Conservation (phyloP, 2,888 invertebrate species). For the Spilarctia lutea region DNA sequence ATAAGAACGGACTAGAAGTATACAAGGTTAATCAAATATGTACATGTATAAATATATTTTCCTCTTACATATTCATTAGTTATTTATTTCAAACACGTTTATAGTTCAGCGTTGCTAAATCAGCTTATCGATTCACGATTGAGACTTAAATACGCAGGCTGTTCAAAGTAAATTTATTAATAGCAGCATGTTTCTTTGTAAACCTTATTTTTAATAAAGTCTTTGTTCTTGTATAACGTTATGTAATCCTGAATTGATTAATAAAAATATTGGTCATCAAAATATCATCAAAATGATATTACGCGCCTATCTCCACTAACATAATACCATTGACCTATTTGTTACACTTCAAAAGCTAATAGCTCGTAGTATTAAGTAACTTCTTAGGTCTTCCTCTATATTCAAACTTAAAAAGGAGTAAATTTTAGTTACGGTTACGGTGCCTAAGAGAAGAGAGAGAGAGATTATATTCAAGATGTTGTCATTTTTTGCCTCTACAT, state of each 20-base stretch:
- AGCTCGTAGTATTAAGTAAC: neutral
- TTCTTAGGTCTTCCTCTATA: neutral
- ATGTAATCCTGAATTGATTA: neutral
- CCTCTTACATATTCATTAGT: conserved; percentile 24
- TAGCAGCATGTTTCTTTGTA: neutral
- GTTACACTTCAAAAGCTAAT: neutral
- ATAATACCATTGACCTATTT: neutral
- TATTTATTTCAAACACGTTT: neutral
- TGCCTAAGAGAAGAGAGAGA: no score
- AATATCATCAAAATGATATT: neutral
- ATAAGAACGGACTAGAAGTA: conserved; percentile 36
- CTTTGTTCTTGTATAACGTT: neutral
- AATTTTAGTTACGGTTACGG: neutral
- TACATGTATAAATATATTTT: conserved; percentile 40
- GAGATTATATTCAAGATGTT: neutral
- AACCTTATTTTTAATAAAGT: neutral
- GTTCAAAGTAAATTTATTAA: neutral
- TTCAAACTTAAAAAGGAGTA: no score
- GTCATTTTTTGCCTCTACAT: no score
- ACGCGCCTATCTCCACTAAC: neutral
- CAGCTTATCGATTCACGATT: neutral
- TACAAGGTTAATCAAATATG: conserved; percentile 40
- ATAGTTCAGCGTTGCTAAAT: neutral
- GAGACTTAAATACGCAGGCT: neutral
- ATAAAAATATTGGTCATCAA: neutral